A percentile compares a stretch with the other conserved stretches of the same genome.
These are phyloP conservation scores for Podarcis raffonei DNA, from an alignment of 2,113 vertebrate genomes.

Conservation along the genomic window DNA sequence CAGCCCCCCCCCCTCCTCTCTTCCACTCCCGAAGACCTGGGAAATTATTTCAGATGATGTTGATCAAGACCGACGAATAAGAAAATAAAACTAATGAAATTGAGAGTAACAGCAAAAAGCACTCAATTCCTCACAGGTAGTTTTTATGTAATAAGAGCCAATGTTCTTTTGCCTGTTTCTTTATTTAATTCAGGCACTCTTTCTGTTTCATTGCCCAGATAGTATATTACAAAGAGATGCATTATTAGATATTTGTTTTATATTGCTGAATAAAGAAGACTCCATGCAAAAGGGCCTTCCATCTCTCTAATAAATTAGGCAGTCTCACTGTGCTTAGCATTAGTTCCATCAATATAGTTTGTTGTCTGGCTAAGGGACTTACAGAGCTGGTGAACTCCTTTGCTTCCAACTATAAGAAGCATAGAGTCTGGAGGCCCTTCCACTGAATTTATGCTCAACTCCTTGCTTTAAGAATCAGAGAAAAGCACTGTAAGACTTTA, in stretches of 20 bases:
- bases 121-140: background rate
- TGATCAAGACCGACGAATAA: background rate
- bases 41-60: background rate
- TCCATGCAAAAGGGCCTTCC: constrained; percentile 20
- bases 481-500: background rate
- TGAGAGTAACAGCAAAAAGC: background rate
- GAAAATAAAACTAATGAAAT: fast-evolving
- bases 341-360: constrained; percentile 24
- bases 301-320: constrained; percentile 23
- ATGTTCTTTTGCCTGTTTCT: constrained; percentile 4
- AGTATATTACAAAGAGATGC: constrained; percentile 31
- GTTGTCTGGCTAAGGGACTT: background rate
- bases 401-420: constrained; percentile 25
- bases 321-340: background rate
- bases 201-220: constrained; percentile 35
- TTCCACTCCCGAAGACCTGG: background rate
- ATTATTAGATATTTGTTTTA: background rate
- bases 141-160: constrained; percentile 38
- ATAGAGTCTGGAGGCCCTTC: background rate
- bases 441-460: background rate
- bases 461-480: background rate
- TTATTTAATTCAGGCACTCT: constrained; percentile 43
- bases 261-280: constrained; percentile 26
- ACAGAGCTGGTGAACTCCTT: background rate
- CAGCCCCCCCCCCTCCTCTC: background rate